A percentile compares a stretch with the other conserved stretches of the same genome.
phyloP scores from a whole-genome alignment of 1,140 invertebrate species.

The Macrobrachium nipponense region DNA sequence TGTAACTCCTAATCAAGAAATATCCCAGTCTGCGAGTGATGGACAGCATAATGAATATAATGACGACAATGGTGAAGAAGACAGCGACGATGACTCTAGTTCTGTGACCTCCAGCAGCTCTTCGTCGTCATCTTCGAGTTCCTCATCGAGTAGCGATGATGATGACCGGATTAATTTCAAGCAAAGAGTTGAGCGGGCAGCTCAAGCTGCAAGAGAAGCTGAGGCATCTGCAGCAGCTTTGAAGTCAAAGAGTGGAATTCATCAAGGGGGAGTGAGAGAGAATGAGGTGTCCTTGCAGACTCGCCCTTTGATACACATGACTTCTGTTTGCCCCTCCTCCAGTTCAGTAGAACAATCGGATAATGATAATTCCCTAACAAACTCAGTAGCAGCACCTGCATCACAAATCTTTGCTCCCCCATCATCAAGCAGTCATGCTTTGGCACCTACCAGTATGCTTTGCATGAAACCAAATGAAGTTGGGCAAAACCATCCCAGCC shows the following conservation, averaged over 20 bases:
- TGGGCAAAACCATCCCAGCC: too few relatives aligned
- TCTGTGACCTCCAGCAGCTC: conserved; percentile 43
- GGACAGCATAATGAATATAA: conserved; percentile 41
- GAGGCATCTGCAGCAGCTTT: conserved; percentile 49
- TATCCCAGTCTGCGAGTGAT: neutral
- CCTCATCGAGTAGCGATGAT: conserved; percentile 54
- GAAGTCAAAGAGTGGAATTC: neutral
- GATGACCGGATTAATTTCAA: conserved; percentile 59
- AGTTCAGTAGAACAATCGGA: too few relatives aligned
- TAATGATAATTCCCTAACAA: too few relatives aligned
- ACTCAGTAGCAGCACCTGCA: too few relatives aligned
- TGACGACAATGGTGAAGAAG: conserved; percentile 50
- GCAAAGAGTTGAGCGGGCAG: conserved; percentile 56
- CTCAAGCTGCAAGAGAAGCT: conserved; percentile 52
- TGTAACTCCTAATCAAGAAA: neutral
- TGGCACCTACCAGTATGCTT: neutral
- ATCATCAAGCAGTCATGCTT: too few relatives aligned
- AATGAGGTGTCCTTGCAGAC: too few relatives aligned
- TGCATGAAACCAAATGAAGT: neutral
- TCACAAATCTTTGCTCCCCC: too few relatives aligned
- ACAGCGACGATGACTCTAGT: conserved; percentile 53
- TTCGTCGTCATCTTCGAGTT: conserved; percentile 38
- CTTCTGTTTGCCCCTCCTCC: too few relatives aligned
- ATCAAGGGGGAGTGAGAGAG: neutral
- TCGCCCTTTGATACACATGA: too few relatives aligned